These are phyloP conservation scores for Pantelozetes paolii DNA, from an alignment of 2,888 invertebrate species.

Conservation along the genomic window DNA sequence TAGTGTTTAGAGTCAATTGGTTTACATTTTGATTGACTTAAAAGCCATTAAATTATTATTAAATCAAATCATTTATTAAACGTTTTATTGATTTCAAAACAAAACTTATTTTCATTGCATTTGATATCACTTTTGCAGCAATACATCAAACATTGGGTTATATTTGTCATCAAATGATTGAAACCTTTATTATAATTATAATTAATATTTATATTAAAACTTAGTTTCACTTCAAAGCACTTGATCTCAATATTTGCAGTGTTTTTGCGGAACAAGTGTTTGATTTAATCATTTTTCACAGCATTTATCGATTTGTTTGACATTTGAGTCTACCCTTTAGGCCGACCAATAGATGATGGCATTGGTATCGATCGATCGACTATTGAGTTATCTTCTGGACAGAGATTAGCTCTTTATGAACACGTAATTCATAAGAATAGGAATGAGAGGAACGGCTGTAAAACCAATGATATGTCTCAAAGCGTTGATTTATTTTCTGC, in stretches of 20 bases:
- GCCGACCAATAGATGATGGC: conserved; percentile 49
- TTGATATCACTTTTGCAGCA: neutral
- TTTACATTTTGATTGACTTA: too few relatives aligned
- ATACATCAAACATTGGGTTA: neutral
- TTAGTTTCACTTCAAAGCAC: neutral
- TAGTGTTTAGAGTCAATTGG: too few relatives aligned
- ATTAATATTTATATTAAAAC: neutral
- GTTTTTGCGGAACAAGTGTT: neutral
- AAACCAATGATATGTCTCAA: conserved; percentile 34
- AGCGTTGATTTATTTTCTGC: conserved; percentile 21
- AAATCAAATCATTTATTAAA: too few relatives aligned
- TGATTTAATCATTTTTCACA: neutral
- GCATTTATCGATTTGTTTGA: conserved; percentile 19
- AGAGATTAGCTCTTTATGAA: conserved; percentile 51
- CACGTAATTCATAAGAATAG: conserved; percentile 50
- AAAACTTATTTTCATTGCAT: neutral
- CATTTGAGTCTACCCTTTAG: conserved; percentile 34
- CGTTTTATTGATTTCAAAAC: neutral
- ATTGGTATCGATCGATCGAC: conserved; percentile 49
- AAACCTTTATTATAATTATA: conserved; percentile 4
- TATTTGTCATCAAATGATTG: neutral
- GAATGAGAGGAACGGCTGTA: conserved; percentile 48
- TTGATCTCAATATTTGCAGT: neutral
- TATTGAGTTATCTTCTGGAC: conserved; percentile 49
- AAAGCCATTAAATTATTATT: too few relatives aligned